Base-by-base conservation (phyloP, 2,888 invertebrate genomes). In the Lithophane leautieri region DNA sequence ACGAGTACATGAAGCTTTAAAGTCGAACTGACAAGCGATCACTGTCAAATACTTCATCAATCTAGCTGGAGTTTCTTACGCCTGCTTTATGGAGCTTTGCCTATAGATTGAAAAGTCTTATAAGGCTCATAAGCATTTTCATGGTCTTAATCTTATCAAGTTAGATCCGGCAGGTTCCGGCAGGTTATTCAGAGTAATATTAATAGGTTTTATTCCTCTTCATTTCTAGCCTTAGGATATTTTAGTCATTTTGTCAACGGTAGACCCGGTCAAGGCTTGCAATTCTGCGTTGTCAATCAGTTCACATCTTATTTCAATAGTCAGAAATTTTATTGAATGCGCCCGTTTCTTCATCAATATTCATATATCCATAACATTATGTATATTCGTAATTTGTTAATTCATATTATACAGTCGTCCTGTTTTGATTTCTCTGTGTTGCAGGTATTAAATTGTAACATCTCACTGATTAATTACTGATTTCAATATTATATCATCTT, bases 1-100 rank as follows among this genome's bases (percentile, higher is more conserved):
- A n/a, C n/a, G n/a, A n/a, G n/a, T n/a, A 69, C 44, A 52, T 56
- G 68, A 47, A 42, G 34, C 44, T 76, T 65, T 28, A 54, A 66
- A 76, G 50, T 28, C 42, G 8, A 76, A 68, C 56, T 40, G 70
- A 77, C 70, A 66, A 70, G 65, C 25, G 52, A 63, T 73, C 68
- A 76, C 61, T 73, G 72, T 78, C 78, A 65, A 76, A 72, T 58
- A 60, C 22, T 81, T 73, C 72, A 79, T 84, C 69, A 52, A 66
- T 73, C 61, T 73, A 66, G 65, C 14, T 71, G 44, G 7, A 65
- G 61, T 56, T 69, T 76, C 63, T 56, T 52, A 28, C 34, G 19
- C 11, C 7, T 34, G 61, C 47, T 34, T 42, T 8, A 52, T 12
- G 2, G 9, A 50, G 58, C 34, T 65, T 3, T 34, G 9, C 73